phyloP scores from a whole-genome alignment of 2,113 vertebrate genomes.

The Thoracochromis brauschi region DNA sequence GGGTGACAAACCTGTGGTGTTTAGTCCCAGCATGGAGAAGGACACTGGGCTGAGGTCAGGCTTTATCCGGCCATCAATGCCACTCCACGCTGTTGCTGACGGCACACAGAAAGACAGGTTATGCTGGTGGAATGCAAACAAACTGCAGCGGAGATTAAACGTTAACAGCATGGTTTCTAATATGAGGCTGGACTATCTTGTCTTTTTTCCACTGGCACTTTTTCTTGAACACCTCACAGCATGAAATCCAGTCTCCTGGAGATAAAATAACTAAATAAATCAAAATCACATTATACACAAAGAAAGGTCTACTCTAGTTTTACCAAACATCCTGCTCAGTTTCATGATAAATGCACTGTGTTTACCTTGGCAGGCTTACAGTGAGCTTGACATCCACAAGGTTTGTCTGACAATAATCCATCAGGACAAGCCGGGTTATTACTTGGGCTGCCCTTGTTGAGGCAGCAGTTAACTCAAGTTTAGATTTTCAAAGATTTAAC shows the following conservation, averaged over 20 bases:
- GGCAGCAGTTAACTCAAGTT: background rate
- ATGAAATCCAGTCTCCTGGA: background rate
- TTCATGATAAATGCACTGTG: background rate
- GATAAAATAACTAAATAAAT: background rate
- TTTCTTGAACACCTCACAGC: background rate
- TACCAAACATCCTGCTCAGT: background rate
- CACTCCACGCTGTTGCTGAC: constrained; percentile 76
- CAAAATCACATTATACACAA: background rate
- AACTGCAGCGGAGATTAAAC: background rate
- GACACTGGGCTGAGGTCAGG: constrained; percentile 77
- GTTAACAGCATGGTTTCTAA: background rate
- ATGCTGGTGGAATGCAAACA: background rate
- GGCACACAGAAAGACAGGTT: background rate
- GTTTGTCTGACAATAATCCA: background rate
- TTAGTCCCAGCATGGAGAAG: constrained; percentile 74
- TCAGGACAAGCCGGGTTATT: background rate
- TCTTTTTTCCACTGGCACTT: background rate
- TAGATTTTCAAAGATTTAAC: background rate
- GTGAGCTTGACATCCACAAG: background rate
- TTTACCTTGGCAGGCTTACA: background rate
- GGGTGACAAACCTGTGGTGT: constrained; percentile 42
- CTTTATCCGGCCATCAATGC: constrained; percentile 79
- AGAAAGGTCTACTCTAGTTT: background rate
- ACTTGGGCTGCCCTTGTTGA: background rate
- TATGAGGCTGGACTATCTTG: background rate